Percentiles rank a stretch among this genome's conserved stretches.
phyloP scores from a whole-genome alignment of 1,140 invertebrate species.

The Drosophila nebulosa region DNA sequence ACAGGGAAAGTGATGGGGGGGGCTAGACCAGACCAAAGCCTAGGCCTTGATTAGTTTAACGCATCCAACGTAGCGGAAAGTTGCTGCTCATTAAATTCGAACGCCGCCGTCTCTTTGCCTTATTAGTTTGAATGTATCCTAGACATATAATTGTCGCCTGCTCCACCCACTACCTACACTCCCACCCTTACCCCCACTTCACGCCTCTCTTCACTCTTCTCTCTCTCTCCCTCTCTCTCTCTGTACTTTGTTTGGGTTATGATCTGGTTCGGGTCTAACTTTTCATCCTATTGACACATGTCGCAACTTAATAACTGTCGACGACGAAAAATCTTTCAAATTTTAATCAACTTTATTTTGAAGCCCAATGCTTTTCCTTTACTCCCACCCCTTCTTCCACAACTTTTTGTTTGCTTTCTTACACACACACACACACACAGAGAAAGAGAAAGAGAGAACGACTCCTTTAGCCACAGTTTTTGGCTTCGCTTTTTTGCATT shows the following conservation, averaged over 20 bases:
- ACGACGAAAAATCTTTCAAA: conserved; percentile 73
- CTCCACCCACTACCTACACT: no score
- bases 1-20: not conserved
- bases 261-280: conserved; percentile 33
- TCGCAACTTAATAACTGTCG: conserved; percentile 71
- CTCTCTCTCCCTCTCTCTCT: not conserved
- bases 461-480: not conserved
- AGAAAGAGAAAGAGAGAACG: not conserved
- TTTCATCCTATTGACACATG: conserved; percentile 68
- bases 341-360: conserved; percentile 80
- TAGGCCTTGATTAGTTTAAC: conserved; percentile 75
- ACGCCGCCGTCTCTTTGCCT: conserved; percentile 57
- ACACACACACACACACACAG: conserved; percentile 12
- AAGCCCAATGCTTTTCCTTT: conserved; percentile 4
- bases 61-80: conserved; percentile 72
- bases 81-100: conserved; percentile 78
- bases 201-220: not conserved
- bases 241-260: conserved; percentile 32
- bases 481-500: conserved; percentile 52
- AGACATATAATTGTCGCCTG: not conserved
- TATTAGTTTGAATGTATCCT: conserved; percentile 64
- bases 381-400: not conserved
- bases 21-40: conserved; percentile 5
- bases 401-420: conserved; percentile 30
- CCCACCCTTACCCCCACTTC: not conserved